Base-by-base conservation (phyloP, 92 coral and sea anemone species). In the Meandrina meandrites region DNA sequence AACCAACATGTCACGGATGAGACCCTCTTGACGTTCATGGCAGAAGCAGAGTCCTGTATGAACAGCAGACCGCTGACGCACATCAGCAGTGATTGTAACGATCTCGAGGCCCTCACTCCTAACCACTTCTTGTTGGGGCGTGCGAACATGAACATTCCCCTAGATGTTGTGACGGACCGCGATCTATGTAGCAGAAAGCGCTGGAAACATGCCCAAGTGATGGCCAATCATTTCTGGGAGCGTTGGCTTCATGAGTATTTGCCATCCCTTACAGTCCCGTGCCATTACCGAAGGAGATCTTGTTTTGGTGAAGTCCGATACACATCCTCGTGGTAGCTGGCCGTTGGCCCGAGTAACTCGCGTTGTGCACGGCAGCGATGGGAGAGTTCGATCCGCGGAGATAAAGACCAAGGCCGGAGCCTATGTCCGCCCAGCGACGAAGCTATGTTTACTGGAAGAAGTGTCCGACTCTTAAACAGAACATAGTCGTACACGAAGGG, bases 131-230 rank as follows among this genome's bases (percentile, higher is more conserved):
- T 40, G 53, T 12, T 48, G 53, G 53, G 53, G 14, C 53, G 53
- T 48, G 53, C 90, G 2, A 93, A 80, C 57, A 80, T 75, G 30
- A 90, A 88, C 53, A 35, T 79, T 45, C 92, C 92, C 11, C 14
- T 48, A 48, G 48, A 45, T 45, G 8, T 45, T 45, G 48, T 45
- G 48, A 45, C 5, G 4, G 48, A 45, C 48, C 4, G 48, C 4
- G 48, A 45, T 45, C 48, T 45, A 45, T 45, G 48, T 8, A 45
- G 48, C 48, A 4, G 14, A 7, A 48, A 48, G 53, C 53, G 28
- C 93, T 91, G 94, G 94, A 91, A 87, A 81, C 94, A 91, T 71
- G 88, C 94, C 16, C 88, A 91, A 75, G 86, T 88, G 51, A 91
- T 91, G 92, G 76, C 94, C n/a, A 60, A 91, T 18, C 92, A 91